Evolutionary conservation across 2,797 vertebrate genomes (phyloP).

Genomic region (Mallotus villosus): DNA sequence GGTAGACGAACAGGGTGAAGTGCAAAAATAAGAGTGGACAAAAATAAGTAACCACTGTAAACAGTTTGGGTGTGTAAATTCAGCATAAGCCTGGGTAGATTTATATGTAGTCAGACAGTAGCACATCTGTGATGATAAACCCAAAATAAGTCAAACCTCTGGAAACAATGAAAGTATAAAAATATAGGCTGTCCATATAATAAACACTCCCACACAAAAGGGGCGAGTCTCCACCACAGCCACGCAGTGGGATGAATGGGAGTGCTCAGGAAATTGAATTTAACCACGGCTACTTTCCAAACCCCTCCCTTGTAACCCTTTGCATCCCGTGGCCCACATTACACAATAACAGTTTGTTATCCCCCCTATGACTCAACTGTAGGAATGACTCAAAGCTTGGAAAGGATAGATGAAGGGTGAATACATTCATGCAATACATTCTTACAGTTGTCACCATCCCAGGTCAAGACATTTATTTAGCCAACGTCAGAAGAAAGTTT

Average conservation of each 20-base stretch:
- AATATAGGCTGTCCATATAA: conserved; percentile 18
- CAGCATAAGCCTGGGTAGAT: not conserved
- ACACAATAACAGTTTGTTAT: conserved; percentile 55
- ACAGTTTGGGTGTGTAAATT: not conserved
- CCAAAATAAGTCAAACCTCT: conserved; percentile 19
- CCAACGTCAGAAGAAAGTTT: no score
- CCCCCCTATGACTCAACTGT: conserved; percentile 24
- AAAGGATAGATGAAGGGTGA: not conserved
- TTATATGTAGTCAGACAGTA: not conserved
- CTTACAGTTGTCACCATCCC: no score
- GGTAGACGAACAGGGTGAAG: not conserved
- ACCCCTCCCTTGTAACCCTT: conserved; percentile 49
- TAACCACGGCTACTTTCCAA: conserved; percentile 42
- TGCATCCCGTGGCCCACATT: conserved; percentile 43
- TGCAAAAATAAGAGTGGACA: not conserved
- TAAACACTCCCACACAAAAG: conserved; percentile 55
- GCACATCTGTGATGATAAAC: not conserved
- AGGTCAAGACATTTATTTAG: no score
- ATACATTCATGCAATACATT: not conserved
- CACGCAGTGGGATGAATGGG: conserved; percentile 58
- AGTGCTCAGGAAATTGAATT: conserved; percentile 54
- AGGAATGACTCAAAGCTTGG: conserved; percentile 20
- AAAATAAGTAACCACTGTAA: not conserved
- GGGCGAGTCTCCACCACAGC: conserved; percentile 48
- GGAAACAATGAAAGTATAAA: conserved; percentile 24